Evolutionary conservation across 2,888 invertebrate species (phyloP).

Genomic region (Hesperia comma): DNA sequence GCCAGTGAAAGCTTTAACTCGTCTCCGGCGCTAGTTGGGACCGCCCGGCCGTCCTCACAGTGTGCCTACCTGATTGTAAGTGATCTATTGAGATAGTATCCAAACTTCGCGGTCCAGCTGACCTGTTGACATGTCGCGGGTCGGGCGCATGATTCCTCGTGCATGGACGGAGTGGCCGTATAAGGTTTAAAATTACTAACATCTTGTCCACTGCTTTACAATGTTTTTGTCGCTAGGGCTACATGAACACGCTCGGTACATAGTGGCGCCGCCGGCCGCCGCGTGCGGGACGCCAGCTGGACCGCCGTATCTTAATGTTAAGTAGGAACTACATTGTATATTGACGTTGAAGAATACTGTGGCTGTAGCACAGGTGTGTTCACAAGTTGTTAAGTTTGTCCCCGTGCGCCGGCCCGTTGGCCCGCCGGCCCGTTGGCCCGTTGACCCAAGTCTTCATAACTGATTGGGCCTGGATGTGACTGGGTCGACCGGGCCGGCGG

Average conservation of each 20-base stretch:
- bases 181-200: too few relatives aligned
- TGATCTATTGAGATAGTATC: slow-evolving; percentile 39
- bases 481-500: too few relatives aligned
- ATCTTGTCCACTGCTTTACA: too few relatives aligned
- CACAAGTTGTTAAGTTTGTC: slow-evolving; percentile 49
- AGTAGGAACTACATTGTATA: slow-evolving; percentile 40
- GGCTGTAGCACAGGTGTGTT: slow-evolving; percentile 47
- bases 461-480: too few relatives aligned
- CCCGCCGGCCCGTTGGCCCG: background rate
- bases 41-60: slow-evolving; percentile 70
- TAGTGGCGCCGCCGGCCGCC: too few relatives aligned
- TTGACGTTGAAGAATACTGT: slow-evolving; percentile 41
- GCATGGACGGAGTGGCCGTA: too few relatives aligned
- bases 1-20: slow-evolving; percentile 27
- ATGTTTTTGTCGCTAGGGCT: too few relatives aligned
- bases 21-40: slow-evolving; percentile 57
- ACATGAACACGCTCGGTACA: too few relatives aligned
- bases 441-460: too few relatives aligned
- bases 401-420: background rate
- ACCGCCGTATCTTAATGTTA: slow-evolving; percentile 44
- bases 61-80: slow-evolving; percentile 59
- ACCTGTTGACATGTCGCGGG: slow-evolving; percentile 10
- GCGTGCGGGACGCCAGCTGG: slow-evolving; percentile 44
- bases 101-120: slow-evolving; percentile 50
- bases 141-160: too few relatives aligned